Evolutionary conservation across 2,888 invertebrate species (phyloP).

Genomic region (Yponomeuta sedellus): DNA sequence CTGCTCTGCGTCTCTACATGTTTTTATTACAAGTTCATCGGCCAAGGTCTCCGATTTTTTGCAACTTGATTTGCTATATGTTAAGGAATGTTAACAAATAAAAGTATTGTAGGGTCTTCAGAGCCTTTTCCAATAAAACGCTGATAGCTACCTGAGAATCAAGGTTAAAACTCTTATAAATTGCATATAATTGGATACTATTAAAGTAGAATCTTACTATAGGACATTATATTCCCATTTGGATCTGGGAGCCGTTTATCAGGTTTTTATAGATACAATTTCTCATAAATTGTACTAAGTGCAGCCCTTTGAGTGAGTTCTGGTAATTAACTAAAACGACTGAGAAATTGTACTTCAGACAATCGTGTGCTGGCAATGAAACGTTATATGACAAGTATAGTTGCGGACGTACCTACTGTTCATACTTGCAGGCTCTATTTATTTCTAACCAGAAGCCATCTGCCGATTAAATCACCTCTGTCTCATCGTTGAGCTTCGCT

Average conservation of each 20-base stretch:
- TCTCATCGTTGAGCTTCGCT: slow-evolving; percentile 54
- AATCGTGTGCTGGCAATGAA: too few relatives aligned
- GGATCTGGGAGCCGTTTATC: background rate
- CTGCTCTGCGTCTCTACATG: slow-evolving; percentile 19
- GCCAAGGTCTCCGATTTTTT: slow-evolving; percentile 25
- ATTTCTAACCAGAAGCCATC: background rate
- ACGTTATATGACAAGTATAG: too few relatives aligned
- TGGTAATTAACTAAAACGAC: too few relatives aligned
- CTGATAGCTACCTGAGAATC: background rate
- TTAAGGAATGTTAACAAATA: background rate
- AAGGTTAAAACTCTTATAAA: background rate
- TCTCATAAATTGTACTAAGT: background rate
- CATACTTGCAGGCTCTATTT: background rate
- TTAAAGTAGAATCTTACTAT: background rate
- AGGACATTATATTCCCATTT: background rate
- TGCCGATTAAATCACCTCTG: slow-evolving; percentile 46
- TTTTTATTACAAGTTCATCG: slow-evolving; percentile 26
- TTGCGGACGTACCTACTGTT: too few relatives aligned
- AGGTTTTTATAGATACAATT: background rate
- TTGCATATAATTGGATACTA: background rate
- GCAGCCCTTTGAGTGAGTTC: too few relatives aligned
- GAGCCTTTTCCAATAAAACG: background rate
- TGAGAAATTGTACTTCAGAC: too few relatives aligned
- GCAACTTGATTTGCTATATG: background rate
- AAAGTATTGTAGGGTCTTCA: background rate